phyloP scores from a whole-genome alignment of 2,888 invertebrate species.

The Epistrophe grossulariae region DNA sequence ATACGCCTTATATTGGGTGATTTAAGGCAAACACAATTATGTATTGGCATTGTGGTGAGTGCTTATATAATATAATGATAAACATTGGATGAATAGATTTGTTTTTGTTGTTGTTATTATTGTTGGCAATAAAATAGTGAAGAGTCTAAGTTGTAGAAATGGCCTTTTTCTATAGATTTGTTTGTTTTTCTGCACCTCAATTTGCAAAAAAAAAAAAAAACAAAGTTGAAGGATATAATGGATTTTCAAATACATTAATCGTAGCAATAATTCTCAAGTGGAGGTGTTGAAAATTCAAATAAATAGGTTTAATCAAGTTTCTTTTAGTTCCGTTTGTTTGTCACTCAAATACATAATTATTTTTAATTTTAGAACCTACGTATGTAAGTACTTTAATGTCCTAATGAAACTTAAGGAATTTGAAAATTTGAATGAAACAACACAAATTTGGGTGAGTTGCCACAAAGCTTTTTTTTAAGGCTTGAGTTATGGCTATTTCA shows the following conservation, averaged over 20 bases:
- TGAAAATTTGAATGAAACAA: no score
- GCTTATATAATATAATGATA: conserved; percentile 43
- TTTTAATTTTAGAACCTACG: no score
- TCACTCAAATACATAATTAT: no score
- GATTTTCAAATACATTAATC: conserved; percentile 33
- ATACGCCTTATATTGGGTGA: conserved; percentile 56
- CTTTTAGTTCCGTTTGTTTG: no score
- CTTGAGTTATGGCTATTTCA: no score
- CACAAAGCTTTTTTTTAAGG: no score
- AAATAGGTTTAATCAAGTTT: no score
- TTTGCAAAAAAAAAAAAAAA: not conserved
- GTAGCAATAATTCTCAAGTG: not conserved
- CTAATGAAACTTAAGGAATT: no score
- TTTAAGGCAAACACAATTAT: conserved; percentile 56
- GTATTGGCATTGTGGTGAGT: conserved; percentile 42
- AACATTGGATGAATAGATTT: conserved; percentile 42
- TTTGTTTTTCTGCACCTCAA: conserved; percentile 7
- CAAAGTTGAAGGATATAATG: conserved; percentile 28
- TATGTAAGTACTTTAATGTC: no score
- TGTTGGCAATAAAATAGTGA: not conserved
- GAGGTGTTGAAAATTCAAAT: not conserved
- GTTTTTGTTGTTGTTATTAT: conserved; percentile 8
- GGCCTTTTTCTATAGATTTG: not conserved
- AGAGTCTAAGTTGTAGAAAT: not conserved
- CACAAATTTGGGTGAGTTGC: no score